Percentiles rank a stretch among this genome's conserved stretches.
phyloP scores from a whole-genome alignment of 1,140 invertebrate species.

The Leptestheria dahalacensis region DNA sequence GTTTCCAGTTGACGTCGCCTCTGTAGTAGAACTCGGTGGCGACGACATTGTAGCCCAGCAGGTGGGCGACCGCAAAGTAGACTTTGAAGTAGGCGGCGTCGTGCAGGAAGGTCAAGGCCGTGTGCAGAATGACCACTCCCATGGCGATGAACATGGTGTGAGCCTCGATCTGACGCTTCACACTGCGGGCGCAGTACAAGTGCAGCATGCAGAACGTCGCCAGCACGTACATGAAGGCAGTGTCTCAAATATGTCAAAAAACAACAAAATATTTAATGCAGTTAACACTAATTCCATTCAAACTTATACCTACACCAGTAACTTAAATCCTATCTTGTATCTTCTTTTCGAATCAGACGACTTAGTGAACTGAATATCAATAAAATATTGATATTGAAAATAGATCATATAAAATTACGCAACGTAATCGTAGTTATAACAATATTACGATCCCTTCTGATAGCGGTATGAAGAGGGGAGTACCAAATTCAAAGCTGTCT shows the following conservation, averaged over 20 bases:
- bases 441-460: too few relatives aligned
- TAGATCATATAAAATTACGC: too few relatives aligned
- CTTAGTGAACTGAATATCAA: too few relatives aligned
- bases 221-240: constrained; percentile 8
- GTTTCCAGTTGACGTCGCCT: background rate
- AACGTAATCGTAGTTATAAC: too few relatives aligned
- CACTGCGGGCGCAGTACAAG: constrained; percentile 4
- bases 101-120: background rate
- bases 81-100: constrained; percentile 1
- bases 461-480: too few relatives aligned
- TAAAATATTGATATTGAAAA: too few relatives aligned
- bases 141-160: background rate
- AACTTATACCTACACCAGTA: too few relatives aligned
- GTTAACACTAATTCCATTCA: too few relatives aligned
- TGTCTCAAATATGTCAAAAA: background rate
- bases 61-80: background rate
- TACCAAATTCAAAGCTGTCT: constrained; percentile 4
- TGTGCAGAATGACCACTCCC: background rate
- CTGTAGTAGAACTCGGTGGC: constrained; percentile 8
- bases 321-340: too few relatives aligned
- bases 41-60: constrained; percentile 1
- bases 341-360: too few relatives aligned
- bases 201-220: constrained; percentile 2
- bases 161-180: background rate
- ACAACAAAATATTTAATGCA: too few relatives aligned